Conservation (phyloP, 2,797 vertebrate species). For the Pipistrellus nathusii region DNA sequence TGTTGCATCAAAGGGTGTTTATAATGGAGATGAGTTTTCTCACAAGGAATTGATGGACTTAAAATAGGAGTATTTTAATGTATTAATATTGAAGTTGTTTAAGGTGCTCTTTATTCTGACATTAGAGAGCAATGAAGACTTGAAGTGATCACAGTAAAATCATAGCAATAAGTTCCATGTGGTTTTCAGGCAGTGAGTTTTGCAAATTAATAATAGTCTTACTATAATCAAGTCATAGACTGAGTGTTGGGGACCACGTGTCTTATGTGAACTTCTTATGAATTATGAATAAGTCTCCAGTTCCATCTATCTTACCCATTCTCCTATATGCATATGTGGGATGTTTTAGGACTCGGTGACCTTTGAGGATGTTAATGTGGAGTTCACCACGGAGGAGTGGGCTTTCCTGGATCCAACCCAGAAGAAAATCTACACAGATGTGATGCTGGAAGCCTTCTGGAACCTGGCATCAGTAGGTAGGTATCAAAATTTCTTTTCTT, state of each 20-base stretch:
- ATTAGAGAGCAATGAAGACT: neutral
- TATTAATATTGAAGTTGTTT: no score
- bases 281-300: neutral
- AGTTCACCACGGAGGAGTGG: neutral
- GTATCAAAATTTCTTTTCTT: neutral
- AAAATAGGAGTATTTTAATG: neutral
- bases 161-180: neutral
- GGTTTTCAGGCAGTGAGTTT: neutral
- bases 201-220: neutral
- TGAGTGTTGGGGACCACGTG: neutral
- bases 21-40: no score
- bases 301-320: neutral
- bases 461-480: neutral
- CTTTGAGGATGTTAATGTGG: neutral
- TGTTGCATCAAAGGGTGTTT: no score
- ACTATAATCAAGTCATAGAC: neutral
- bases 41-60: no score
- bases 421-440: neutral
- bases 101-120: neutral
- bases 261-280: neutral
- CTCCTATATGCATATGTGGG: neutral
- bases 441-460: neutral
- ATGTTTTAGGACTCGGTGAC: neutral
- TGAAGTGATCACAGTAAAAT: neutral
- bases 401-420: neutral